A percentile compares a stretch with the other conserved stretches of the same genome.
phyloP scores from a whole-genome alignment of 1,140 invertebrate species.

The Conus betulinus region DNA sequence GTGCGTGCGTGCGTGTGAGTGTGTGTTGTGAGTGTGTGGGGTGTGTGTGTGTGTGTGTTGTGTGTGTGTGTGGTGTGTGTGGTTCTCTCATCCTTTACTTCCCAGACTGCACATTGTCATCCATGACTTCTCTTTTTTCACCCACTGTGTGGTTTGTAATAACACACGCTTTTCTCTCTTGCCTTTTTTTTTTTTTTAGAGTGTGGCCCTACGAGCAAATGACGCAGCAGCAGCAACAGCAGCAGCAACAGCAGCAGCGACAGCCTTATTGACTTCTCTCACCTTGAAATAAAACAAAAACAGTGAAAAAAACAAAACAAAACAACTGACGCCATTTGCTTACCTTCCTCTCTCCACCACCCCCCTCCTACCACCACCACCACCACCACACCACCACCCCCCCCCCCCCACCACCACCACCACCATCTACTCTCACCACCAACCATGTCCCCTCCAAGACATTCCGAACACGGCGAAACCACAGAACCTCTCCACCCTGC shows the following conservation, averaged over 20 bases:
- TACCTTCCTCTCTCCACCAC: background rate
- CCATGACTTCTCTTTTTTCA: too few relatives aligned
- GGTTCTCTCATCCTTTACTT: background rate
- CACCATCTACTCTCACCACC: background rate
- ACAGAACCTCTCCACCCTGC: conserved; percentile 7
- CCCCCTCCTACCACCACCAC: background rate
- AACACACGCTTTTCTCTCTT: background rate
- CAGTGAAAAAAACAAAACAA: background rate
- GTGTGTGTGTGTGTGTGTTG: background rate
- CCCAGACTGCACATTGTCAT: too few relatives aligned
- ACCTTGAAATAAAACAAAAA: background rate
- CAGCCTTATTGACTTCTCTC: background rate
- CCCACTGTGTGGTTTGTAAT: background rate
- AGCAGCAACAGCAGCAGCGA: background rate
- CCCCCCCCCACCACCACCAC: background rate
- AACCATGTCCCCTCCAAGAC: background rate
- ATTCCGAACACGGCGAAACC: background rate
- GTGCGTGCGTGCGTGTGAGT: background rate
- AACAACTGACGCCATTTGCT: background rate
- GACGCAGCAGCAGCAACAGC: background rate
- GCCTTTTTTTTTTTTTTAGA: background rate
- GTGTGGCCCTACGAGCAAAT: background rate
- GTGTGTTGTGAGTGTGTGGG: background rate
- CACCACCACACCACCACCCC: background rate
- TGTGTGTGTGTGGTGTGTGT: background rate